Evolutionary conservation across 1,140 invertebrate species (phyloP).

Genomic region (Aphelenchoides fujianensis): DNA sequence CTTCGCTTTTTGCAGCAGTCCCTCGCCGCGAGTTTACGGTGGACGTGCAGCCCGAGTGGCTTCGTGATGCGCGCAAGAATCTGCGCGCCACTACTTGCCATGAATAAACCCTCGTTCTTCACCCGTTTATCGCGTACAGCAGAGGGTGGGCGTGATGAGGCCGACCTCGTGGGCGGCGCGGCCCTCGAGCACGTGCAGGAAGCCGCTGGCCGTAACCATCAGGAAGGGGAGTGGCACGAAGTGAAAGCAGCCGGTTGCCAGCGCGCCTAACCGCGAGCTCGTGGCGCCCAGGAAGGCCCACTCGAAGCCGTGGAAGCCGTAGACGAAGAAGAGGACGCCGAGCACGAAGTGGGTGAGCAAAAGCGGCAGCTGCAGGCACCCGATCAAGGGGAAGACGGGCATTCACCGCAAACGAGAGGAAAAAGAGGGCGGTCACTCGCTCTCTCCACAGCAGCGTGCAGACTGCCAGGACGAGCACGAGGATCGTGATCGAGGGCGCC

Average conservation of each 20-base stretch:
- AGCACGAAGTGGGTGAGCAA: neutral
- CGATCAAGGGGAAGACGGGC: neutral
- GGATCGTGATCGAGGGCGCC: neutral
- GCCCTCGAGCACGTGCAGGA: neutral
- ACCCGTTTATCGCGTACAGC: neutral
- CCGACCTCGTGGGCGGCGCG: neutral
- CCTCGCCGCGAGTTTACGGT: neutral
- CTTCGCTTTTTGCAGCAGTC: too few relatives aligned
- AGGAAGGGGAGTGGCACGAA: neutral
- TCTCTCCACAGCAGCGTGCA: neutral
- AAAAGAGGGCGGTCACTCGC: neutral
- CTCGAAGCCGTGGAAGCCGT: neutral
- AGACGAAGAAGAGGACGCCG: neutral
- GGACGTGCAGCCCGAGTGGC: neutral
- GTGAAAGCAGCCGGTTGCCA: neutral
- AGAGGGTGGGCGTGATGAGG: neutral
- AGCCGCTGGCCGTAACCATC: neutral
- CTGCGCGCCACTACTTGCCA: neutral
- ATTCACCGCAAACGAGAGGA: neutral
- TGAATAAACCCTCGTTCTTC: too few relatives aligned
- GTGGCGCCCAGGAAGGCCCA: neutral
- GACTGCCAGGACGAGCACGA: neutral
- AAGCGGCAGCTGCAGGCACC: neutral
- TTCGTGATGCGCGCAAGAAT: neutral
- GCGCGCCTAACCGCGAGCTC: neutral